Conservation (phyloP, 2,888 invertebrate species). For the Drosophila histrio region DNA sequence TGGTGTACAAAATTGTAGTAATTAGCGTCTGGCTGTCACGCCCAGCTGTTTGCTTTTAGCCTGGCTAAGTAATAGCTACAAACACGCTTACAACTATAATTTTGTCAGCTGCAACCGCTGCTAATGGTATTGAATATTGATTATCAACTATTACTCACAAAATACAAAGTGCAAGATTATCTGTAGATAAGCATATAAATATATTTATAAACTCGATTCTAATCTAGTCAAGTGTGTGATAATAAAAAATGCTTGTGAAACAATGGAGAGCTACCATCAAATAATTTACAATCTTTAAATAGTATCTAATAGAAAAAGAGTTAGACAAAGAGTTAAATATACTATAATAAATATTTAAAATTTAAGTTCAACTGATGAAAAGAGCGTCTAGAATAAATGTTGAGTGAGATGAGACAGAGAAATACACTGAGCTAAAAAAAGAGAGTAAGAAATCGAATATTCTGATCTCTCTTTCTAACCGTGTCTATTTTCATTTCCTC, state of each 20-base stretch:
- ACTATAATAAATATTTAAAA: background rate
- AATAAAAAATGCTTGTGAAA: background rate
- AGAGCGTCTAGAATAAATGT: no score
- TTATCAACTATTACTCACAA: background rate
- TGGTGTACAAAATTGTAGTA: conserved; percentile 52
- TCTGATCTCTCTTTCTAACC: no score
- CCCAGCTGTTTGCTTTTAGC: conserved; percentile 17
- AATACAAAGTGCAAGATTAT: background rate
- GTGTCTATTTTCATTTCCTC: no score
- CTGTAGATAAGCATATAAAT: background rate
- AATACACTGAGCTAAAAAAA: no score
- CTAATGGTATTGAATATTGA: conserved; percentile 16
- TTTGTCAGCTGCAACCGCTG: background rate
- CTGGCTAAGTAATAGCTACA: conserved; percentile 12
- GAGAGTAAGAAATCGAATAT: no score
- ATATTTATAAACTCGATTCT: background rate
- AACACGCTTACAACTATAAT: conserved; percentile 35
- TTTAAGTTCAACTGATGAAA: no score
- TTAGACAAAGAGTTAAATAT: no score
- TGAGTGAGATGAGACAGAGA: no score
- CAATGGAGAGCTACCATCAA: background rate
- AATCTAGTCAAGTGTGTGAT: background rate
- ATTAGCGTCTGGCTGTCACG: conserved; percentile 46
- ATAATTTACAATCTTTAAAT: background rate
- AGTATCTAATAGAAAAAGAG: background rate